Conservation (phyloP, 1,140 invertebrate genomes). For the Tetramorium simillimum region DNA sequence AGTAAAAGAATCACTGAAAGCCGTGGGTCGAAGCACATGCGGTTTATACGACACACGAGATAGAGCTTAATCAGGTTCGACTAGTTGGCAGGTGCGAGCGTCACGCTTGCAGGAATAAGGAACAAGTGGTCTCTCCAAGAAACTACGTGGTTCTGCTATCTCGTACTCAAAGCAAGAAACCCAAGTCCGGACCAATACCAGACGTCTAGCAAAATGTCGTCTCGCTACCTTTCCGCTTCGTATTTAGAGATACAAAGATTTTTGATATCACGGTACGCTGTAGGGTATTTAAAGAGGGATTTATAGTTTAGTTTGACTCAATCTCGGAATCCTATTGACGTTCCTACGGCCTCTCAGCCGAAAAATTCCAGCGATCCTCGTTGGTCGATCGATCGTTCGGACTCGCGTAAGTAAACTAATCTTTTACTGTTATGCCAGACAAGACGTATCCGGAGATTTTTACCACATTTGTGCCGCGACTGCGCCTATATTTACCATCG, state of each 20-base stretch:
- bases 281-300: not conserved
- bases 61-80: conserved; percentile 85
- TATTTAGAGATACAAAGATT: not conserved
- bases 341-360: not conserved
- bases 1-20: conserved; percentile 18
- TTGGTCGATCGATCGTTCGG: not conserved
- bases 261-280: not conserved
- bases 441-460: conserved; percentile 62
- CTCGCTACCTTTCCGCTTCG: conserved; percentile 48
- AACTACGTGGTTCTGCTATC: conserved; percentile 52
- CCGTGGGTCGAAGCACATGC: conserved; percentile 37
- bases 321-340: conserved; percentile 61
- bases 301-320: not conserved
- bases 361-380: not conserved
- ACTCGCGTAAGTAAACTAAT: conserved; percentile 65
- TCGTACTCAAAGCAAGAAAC: conserved; percentile 58
- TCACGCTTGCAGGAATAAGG: conserved; percentile 66
- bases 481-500: conserved; percentile 73
- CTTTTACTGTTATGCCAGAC: conserved; percentile 72
- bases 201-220: conserved; percentile 76
- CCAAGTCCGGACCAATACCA: conserved; percentile 59
- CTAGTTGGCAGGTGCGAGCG: conserved; percentile 84
- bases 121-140: conserved; percentile 71
- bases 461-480: conserved; percentile 49
- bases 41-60: conserved; percentile 80